phyloP scores from a whole-genome alignment of 2,888 invertebrate genomes.

The Mythimna ferrago region DNA sequence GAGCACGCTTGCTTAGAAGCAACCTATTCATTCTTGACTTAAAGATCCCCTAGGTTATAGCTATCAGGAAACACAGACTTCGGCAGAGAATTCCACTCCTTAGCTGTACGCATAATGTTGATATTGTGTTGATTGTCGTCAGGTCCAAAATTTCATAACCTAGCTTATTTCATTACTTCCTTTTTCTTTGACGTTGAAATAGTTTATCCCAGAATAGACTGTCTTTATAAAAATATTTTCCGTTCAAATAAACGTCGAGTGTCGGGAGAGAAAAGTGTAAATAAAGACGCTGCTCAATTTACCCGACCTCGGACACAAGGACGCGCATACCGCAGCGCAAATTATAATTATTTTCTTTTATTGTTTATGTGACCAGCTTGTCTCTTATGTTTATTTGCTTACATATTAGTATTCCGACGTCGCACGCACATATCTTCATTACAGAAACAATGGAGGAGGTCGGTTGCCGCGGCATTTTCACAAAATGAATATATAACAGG shows the following conservation, averaged over 20 bases:
- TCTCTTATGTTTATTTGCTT: conserved; percentile 65
- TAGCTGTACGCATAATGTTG: too few relatives aligned
- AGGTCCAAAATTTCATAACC: background rate
- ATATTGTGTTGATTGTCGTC: background rate
- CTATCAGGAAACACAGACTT: too few relatives aligned
- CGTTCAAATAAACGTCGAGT: conserved; percentile 24
- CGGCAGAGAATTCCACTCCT: too few relatives aligned
- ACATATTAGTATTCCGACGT: conserved; percentile 72
- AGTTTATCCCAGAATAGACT: conserved; percentile 14
- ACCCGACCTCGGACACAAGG: conserved; percentile 25
- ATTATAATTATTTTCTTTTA: conserved; percentile 62
- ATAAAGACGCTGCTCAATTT: conserved; percentile 35
- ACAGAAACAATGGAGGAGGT: conserved; percentile 64
- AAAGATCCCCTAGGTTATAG: too few relatives aligned
- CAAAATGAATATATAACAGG: conserved; percentile 53
- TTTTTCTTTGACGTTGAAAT: conserved; percentile 37
- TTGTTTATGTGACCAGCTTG: conserved; percentile 61
- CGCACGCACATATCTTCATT: conserved; percentile 68
- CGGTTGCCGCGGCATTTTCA: conserved; percentile 55
- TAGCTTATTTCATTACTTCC: conserved; percentile 14
- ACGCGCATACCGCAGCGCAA: conserved; percentile 41
- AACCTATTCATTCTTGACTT: too few relatives aligned
- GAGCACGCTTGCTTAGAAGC: too few relatives aligned
- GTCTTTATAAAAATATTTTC: conserved; percentile 25
- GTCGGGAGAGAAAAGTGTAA: conserved; percentile 19